Evolutionary conservation across 53 echinoderm and acorn worm genomes (phyloP).

Genomic region (Echinarachnius parma): DNA sequence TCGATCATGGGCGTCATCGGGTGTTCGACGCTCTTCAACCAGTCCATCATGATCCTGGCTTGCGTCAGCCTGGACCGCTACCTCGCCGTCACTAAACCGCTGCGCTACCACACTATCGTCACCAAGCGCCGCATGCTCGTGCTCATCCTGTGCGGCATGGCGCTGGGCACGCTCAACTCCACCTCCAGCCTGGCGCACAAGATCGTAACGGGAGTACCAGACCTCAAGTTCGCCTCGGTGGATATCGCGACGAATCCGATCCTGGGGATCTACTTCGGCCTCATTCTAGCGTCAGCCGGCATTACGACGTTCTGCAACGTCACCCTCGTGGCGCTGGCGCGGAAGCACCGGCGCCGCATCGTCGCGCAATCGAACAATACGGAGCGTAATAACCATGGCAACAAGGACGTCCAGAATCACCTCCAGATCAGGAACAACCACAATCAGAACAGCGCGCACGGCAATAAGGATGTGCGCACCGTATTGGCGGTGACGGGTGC

Average conservation of each 20-base stretch:
- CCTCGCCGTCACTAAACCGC: slow-evolving; percentile 30
- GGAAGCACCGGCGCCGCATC: slow-evolving; percentile 33
- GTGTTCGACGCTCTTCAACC: slow-evolving; percentile 43
- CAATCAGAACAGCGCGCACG: too few relatives aligned
- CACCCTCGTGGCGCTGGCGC: slow-evolving; percentile 6
- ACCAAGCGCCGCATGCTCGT: slow-evolving; percentile 17
- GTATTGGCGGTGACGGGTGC: slow-evolving; percentile 35
- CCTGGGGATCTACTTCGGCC: slow-evolving; percentile 17
- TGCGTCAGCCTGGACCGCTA: slow-evolving; percentile 43
- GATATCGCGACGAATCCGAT: slow-evolving; percentile 22
- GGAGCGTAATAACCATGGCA: neutral
- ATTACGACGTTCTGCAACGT: slow-evolving; percentile 31
- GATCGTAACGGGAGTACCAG: neutral
- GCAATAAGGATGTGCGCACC: slow-evolving; percentile 29
- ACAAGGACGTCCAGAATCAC: neutral
- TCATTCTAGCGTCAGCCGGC: slow-evolving; percentile 24
- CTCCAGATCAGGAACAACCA: neutral
- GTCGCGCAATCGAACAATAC: neutral
- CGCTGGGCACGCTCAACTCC: slow-evolving; percentile 23
- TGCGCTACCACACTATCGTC: slow-evolving; percentile 37
- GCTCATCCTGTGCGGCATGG: slow-evolving; percentile 3
- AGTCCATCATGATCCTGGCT: slow-evolving; percentile 42
- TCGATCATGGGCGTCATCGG: slow-evolving; percentile 38
- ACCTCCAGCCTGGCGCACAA: slow-evolving; percentile 28
- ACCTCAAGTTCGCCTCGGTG: slow-evolving; percentile 25